Conservation (phyloP, 1,140 invertebrate genomes). For the Drepana arcuata region DNA sequence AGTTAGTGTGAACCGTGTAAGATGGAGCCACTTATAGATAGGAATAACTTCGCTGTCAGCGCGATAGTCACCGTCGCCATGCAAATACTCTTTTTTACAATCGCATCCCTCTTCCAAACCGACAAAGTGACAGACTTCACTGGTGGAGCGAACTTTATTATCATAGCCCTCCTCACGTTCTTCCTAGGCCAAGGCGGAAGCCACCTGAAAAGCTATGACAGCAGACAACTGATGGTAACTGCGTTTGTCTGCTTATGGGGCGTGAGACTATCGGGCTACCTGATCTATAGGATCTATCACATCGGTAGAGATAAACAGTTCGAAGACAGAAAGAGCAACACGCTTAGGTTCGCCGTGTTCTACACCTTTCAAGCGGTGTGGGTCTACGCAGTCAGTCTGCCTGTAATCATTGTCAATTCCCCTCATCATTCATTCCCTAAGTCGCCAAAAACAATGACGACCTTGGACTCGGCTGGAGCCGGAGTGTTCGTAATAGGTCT, state of each 20-base stretch:
- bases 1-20: slow-evolving; percentile 41
- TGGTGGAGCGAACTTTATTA: slow-evolving; percentile 92
- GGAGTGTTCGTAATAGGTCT: slow-evolving; percentile 88
- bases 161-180: slow-evolving; percentile 89
- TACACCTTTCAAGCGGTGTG: slow-evolving; percentile 95
- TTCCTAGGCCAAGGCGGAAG: slow-evolving; percentile 83
- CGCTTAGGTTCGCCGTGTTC: slow-evolving; percentile 89
- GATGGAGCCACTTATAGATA: slow-evolving; percentile 83
- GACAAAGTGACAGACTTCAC: slow-evolving; percentile 95
- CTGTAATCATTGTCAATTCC: slow-evolving; percentile 93
- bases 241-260: slow-evolving; percentile 91
- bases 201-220: slow-evolving; percentile 83
- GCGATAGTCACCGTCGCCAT: slow-evolving; percentile 89
- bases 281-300: slow-evolving; percentile 90
- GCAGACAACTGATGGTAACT: slow-evolving; percentile 90
- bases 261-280: slow-evolving; percentile 84
- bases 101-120: slow-evolving; percentile 88
- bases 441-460: slow-evolving; percentile 86
- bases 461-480: slow-evolving; percentile 87
- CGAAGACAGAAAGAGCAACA: slow-evolving; percentile 89
- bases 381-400: slow-evolving; percentile 93
- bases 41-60: slow-evolving; percentile 89
- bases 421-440: slow-evolving; percentile 83
- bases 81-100: slow-evolving; percentile 90
- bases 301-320: slow-evolving; percentile 92